Evolutionary conservation across 2,888 invertebrate species (phyloP).

Genomic region (Leptinotarsa juncta): DNA sequence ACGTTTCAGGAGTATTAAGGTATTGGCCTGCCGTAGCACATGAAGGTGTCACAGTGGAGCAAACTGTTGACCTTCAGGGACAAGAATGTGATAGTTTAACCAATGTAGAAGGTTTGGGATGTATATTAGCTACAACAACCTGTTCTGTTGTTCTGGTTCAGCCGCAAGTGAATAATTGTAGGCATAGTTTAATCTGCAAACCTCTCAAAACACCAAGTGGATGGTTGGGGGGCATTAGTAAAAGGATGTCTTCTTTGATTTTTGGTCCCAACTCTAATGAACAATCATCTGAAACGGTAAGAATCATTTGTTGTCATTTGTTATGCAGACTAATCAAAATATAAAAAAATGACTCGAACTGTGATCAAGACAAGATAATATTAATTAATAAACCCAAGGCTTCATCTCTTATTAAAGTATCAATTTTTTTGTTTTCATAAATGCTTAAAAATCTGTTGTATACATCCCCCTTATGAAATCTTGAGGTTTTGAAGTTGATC

Average conservation of each 20-base stretch:
- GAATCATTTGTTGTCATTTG: conserved; percentile 43
- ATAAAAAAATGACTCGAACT: too few species aligned
- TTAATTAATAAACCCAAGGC: too few species aligned
- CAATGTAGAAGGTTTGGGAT: conserved; percentile 77
- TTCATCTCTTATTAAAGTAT: too few species aligned
- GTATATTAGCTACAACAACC: conserved; percentile 91
- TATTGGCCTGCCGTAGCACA: conserved; percentile 93
- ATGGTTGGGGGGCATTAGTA: conserved; percentile 89
- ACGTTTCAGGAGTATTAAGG: conserved; percentile 77
- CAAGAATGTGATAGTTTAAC: conserved; percentile 86
- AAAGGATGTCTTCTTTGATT: conserved; percentile 82
- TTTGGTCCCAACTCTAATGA: conserved; percentile 79
- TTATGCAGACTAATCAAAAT: too few species aligned
- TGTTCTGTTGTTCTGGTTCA: conserved; percentile 84
- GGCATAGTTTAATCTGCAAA: conserved; percentile 76
- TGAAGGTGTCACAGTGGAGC: conserved; percentile 86
- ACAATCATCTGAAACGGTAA: conserved; percentile 74
- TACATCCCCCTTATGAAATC: too few species aligned
- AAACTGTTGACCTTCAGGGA: conserved; percentile 86
- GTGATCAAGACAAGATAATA: too few species aligned
- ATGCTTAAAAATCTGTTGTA: too few species aligned
- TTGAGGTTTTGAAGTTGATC: too few species aligned
- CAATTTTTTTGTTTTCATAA: too few species aligned
- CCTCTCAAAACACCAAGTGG: conserved; percentile 81
- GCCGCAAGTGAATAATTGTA: conserved; percentile 73